Evolutionary conservation across 1,140 invertebrate species (phyloP).

Genomic region (Drosophila parvula): DNA sequence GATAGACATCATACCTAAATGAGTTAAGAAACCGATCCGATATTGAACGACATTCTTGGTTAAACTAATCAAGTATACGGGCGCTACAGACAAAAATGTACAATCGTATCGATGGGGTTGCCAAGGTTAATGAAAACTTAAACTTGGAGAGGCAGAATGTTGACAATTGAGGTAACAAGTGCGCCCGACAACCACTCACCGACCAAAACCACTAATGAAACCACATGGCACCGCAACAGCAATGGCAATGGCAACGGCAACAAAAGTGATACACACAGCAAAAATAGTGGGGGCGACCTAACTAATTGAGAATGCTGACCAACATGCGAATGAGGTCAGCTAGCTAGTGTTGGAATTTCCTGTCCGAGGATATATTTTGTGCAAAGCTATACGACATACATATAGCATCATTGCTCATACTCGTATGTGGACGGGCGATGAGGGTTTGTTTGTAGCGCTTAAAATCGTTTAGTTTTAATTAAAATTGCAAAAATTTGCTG

Average conservation of each 20-base stretch:
- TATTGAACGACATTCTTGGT: background rate
- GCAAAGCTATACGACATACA: constrained; percentile 9
- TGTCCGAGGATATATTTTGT: constrained; percentile 26
- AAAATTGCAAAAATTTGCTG: constrained; percentile 35
- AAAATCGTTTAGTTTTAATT: constrained; percentile 56
- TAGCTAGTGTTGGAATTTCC: constrained; percentile 11
- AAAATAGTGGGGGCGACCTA: constrained; percentile 13
- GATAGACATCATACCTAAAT: background rate
- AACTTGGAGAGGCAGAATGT: constrained; percentile 27
- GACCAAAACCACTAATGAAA: constrained; percentile 53
- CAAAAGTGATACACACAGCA: constrained; percentile 32
- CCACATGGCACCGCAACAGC: constrained; percentile 43
- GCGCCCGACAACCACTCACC: constrained; percentile 25
- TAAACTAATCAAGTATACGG: background rate
- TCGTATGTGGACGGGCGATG: constrained; percentile 3
- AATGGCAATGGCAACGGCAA: constrained; percentile 8
- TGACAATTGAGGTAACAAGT: constrained; percentile 43
- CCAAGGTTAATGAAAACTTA: constrained; percentile 21
- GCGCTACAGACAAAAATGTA: background rate
- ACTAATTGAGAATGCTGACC: constrained; percentile 58
- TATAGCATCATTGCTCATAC: constrained; percentile 26
- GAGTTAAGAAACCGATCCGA: no score
- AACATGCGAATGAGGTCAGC: constrained; percentile 55
- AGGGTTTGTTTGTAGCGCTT: constrained; percentile 26
- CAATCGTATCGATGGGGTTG: background rate